phyloP scores from a whole-genome alignment of 1,140 invertebrate genomes.

The Alviniconcha marisindica region DNA sequence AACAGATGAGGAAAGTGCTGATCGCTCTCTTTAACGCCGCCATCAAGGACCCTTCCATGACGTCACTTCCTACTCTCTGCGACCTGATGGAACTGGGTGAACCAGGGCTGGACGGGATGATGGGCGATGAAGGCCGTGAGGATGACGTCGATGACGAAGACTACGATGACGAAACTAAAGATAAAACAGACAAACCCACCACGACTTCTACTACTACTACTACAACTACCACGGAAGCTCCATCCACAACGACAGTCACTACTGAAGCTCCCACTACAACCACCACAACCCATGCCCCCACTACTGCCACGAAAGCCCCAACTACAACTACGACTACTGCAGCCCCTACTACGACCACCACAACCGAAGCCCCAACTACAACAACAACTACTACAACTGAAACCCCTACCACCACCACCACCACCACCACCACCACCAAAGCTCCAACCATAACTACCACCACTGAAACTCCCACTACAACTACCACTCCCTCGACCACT shows the following conservation, averaged over 20 bases:
- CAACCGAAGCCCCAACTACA: neutral
- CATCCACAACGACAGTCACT: neutral
- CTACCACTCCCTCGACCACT: neutral
- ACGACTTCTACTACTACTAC: neutral
- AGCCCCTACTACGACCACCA: slow-evolving; percentile 19
- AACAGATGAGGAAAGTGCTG: neutral
- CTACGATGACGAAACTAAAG: neutral
- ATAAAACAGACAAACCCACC: neutral
- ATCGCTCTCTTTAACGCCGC: neutral
- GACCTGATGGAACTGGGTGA: neutral
- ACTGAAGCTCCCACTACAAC: slow-evolving; percentile 23
- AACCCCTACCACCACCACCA: neutral
- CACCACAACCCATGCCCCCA: neutral
- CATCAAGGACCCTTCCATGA: neutral
- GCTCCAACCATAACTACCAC: neutral
- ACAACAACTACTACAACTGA: neutral
- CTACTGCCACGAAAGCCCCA: slow-evolving; percentile 9
- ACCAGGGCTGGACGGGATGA: neutral
- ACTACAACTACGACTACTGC: neutral
- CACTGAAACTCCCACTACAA: neutral
- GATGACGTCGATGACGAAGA: neutral
- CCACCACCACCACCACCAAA: neutral
- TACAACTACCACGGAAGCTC: neutral
- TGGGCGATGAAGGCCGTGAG: neutral
- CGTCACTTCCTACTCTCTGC: neutral